Evolutionary conservation across 2,113 vertebrate genomes (phyloP).

Genomic region (Lepus europaeus): DNA sequence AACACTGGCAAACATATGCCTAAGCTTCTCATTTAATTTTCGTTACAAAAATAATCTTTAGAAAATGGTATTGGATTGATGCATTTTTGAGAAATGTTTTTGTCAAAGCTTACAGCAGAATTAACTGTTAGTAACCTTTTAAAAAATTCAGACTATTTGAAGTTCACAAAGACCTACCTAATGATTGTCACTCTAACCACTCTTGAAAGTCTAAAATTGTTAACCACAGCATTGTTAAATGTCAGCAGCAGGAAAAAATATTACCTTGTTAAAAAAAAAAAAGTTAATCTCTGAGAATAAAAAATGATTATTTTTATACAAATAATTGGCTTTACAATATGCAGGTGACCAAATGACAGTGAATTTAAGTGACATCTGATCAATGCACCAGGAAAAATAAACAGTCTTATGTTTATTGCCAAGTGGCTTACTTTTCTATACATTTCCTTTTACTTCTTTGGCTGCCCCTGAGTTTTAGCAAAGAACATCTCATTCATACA

Average conservation of each 20-base stretch:
- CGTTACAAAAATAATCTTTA: slow-evolving; percentile 50
- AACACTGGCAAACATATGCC: neutral
- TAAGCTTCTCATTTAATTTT: slow-evolving; percentile 52
- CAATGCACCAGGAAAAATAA: slow-evolving; percentile 41
- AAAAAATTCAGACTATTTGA: slow-evolving; percentile 24
- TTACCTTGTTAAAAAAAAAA: neutral
- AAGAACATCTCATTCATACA: neutral
- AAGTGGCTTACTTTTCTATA: neutral
- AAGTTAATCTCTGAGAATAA: slow-evolving; percentile 24
- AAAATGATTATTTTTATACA: neutral
- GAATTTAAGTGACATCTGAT: slow-evolving; percentile 27
- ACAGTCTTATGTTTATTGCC: neutral
- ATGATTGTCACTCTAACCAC: slow-evolving; percentile 56
- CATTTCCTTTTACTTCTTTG: neutral
- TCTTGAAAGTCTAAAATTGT: slow-evolving; percentile 49
- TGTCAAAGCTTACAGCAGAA: slow-evolving; percentile 68
- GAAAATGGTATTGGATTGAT: neutral
- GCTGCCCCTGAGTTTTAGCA: too few relatives aligned
- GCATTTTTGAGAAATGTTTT: slow-evolving; percentile 62
- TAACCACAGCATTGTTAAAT: slow-evolving; percentile 49
- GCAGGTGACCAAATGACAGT: slow-evolving; percentile 15
- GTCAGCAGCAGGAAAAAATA: slow-evolving; percentile 1
- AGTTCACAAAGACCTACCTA: slow-evolving; percentile 41
- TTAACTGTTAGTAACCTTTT: slow-evolving; percentile 69
- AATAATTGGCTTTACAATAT: neutral